A percentile compares a stretch with the other conserved stretches of the same genome.
These are phyloP conservation scores for Melieria crassipennis DNA, from an alignment of 2,888 invertebrate species.

Conservation along the genomic window DNA sequence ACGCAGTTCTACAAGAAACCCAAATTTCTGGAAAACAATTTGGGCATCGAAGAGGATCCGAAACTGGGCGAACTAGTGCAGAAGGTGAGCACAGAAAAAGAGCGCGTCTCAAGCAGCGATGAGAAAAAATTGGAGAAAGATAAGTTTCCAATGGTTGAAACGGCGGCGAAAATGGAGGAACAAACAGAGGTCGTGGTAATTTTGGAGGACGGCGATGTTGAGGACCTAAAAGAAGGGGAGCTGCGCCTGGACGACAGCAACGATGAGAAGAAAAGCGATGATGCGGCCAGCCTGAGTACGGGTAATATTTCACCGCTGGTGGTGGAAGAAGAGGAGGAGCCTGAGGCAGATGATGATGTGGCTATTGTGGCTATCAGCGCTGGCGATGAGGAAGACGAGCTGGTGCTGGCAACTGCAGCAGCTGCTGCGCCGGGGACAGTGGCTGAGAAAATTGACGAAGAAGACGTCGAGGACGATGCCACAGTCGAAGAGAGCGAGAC, in stretches of 20 bases:
- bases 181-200: constrained; percentile 43
- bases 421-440: background rate
- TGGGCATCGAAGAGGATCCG: constrained; percentile 66
- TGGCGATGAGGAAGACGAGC: background rate
- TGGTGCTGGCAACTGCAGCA: background rate
- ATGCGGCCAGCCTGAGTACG: constrained; percentile 45
- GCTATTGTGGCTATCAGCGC: background rate
- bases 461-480: constrained; percentile 38
- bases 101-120: constrained; percentile 16
- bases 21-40: constrained; percentile 64
- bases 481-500: constrained; percentile 47
- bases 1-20: constrained; percentile 66
- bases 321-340: constrained; percentile 48
- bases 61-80: constrained; percentile 66
- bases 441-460: constrained; percentile 13
- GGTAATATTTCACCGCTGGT: constrained; percentile 46
- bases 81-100: constrained; percentile 48
- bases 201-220: constrained; percentile 37
- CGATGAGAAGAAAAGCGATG: constrained; percentile 47
- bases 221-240: constrained; percentile 52
- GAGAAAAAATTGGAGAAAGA: constrained; percentile 1
- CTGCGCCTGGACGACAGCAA: constrained; percentile 53
- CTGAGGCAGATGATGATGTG: constrained; percentile 23
- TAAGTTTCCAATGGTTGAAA: background rate
- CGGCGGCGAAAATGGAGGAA: background rate